Percentiles rank a stretch among this genome's conserved stretches.
Evolutionary conservation across 2,113 vertebrate species (phyloP).

Genomic region (Campylomormyrus numenius): DNA sequence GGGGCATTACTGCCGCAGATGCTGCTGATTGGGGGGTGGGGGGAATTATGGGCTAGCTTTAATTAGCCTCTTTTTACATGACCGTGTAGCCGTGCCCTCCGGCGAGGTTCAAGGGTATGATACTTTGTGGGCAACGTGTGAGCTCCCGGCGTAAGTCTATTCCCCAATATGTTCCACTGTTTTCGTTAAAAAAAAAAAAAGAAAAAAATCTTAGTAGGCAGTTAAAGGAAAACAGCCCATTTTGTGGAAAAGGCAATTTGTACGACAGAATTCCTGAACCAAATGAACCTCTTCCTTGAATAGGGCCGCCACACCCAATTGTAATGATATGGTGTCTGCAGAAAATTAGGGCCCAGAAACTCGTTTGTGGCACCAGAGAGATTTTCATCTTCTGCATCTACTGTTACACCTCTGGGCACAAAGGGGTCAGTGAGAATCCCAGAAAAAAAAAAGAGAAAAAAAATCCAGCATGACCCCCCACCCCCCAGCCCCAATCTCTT

Average conservation of each 20-base stretch:
- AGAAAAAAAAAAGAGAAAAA: slow-evolving; percentile 44
- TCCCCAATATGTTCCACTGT: not conserved
- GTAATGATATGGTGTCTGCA: slow-evolving; percentile 77
- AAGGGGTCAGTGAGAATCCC: slow-evolving; percentile 78
- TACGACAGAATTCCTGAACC: slow-evolving; percentile 54
- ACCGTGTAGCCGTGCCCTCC: not conserved
- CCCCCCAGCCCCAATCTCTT: slow-evolving; percentile 48
- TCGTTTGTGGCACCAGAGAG: slow-evolving; percentile 63
- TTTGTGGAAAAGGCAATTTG: slow-evolving; percentile 56
- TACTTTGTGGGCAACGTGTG: not conserved
- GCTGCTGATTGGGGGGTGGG: not conserved
- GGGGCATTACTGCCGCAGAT: slow-evolving; percentile 43
- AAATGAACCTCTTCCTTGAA: slow-evolving; percentile 46
- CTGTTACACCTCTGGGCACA: slow-evolving; percentile 78
- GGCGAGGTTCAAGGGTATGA: not conserved
- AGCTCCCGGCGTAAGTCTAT: no score
- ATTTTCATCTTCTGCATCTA: slow-evolving; percentile 61
- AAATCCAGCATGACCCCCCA: slow-evolving; percentile 62
- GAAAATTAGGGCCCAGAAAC: slow-evolving; percentile 78
- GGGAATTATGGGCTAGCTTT: not conserved
- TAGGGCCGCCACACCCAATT: slow-evolving; percentile 61
- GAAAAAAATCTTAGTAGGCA: not conserved
- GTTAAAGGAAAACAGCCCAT: slow-evolving; percentile 37
- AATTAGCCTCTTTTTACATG: not conserved
- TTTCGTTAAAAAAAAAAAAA: not conserved